phyloP scores from a whole-genome alignment of 2,888 invertebrate genomes.

The Leucoma salicis region DNA sequence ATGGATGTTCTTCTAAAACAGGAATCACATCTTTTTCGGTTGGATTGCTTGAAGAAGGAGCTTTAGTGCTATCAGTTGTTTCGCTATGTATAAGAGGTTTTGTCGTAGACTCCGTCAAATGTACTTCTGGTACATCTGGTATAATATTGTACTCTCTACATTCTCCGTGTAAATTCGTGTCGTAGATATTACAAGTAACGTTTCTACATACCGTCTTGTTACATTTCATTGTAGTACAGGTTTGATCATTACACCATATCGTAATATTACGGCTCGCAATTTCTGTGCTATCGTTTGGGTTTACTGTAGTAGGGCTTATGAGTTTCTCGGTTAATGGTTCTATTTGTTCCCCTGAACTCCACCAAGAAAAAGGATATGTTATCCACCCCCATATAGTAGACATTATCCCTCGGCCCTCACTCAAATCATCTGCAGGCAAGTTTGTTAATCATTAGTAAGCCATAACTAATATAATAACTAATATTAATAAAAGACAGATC shows the following conservation, averaged over 20 bases:
- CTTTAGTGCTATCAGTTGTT: slow-evolving; percentile 10
- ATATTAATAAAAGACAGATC: neutral
- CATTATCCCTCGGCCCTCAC: slow-evolving; percentile 60
- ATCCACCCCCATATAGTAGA: slow-evolving; percentile 74
- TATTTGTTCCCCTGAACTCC: slow-evolving; percentile 47
- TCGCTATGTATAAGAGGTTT: neutral
- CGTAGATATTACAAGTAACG: slow-evolving; percentile 71
- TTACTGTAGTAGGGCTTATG: slow-evolving; percentile 38
- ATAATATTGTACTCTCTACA: slow-evolving; percentile 62
- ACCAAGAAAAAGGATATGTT: slow-evolving; percentile 72
- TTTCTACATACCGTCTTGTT: slow-evolving; percentile 60
- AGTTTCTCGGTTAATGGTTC: slow-evolving; percentile 42
- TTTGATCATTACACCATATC: slow-evolving; percentile 75
- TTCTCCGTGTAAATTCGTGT: slow-evolving; percentile 69
- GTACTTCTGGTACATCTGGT: neutral
- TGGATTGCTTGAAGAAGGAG: slow-evolving; percentile 11
- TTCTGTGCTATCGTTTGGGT: slow-evolving; percentile 47
- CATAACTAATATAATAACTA: neutral
- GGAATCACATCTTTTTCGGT: slow-evolving; percentile 27
- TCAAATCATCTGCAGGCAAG: slow-evolving; percentile 60
- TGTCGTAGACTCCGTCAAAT: neutral
- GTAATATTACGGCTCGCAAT: slow-evolving; percentile 62
- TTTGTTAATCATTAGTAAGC: slow-evolving; percentile 2
- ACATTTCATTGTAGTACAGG: slow-evolving; percentile 72
- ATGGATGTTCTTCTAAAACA: slow-evolving; percentile 46